phyloP scores from a whole-genome alignment of 2,888 invertebrate genomes.

The Anodontia alba region DNA sequence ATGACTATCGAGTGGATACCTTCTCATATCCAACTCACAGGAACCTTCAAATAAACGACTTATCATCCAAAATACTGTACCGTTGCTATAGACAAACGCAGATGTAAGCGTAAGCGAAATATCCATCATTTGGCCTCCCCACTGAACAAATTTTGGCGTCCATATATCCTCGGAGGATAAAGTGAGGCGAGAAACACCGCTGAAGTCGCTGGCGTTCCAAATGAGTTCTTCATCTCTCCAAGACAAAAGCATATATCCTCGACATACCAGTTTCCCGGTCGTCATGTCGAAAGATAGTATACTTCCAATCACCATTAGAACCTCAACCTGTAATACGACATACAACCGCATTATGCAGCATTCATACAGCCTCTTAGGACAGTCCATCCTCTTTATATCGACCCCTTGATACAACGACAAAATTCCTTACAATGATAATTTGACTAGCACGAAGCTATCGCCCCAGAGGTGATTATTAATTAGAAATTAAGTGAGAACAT shows the following conservation, averaged over 20 bases:
- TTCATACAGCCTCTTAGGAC: no score
- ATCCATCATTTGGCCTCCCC: not conserved
- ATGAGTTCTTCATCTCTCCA: conserved; percentile 1
- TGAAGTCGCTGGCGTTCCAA: not conserved
- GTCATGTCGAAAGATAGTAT: not conserved
- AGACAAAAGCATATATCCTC: not conserved
- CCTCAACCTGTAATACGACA: not conserved
- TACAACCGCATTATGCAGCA: no score
- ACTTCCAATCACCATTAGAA: not conserved
- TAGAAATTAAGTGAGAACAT: no score
- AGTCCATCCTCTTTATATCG: no score
- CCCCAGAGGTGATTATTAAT: no score
- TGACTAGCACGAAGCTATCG: no score
- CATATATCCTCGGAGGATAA: not conserved
- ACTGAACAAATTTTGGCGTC: not conserved
- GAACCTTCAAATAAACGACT: not conserved
- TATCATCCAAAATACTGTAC: not conserved
- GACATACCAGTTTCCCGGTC: not conserved
- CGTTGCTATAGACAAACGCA: not conserved
- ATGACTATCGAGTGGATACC: not conserved
- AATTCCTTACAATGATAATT: no score
- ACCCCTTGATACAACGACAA: no score
- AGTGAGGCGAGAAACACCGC: not conserved
- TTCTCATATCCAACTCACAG: not conserved
- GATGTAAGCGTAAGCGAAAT: not conserved